Evolutionary conservation across 2,797 vertebrate genomes (phyloP), one percentile per base, ranked within the genome.

Genomic region (Aselliscus stoliczkanus): DNA sequence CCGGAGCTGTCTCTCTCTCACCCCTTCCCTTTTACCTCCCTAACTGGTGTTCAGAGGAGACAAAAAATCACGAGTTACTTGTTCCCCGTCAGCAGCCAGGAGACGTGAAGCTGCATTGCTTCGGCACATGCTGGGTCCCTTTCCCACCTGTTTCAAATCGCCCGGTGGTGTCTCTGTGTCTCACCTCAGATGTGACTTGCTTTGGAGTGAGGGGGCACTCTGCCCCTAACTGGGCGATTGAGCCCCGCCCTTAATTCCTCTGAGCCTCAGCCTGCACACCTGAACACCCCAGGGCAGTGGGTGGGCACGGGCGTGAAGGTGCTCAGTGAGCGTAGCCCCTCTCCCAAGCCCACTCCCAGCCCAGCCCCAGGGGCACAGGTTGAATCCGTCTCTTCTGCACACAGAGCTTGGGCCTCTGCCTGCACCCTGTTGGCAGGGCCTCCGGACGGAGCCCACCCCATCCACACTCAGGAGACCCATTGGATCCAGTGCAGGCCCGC

Each of bases 141-240:
- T 20, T 15, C 13, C 54, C 2, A 1, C 69, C 31, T 20, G 44
- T 31, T 15, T 54, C 12, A 25, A 15, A 20, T 34, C 4, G 0
- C 31, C 10, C 0, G 0, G 1, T 9, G 20, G 25, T 21, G 31
- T 23, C 64, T 14, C 20, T 2, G 1, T 7, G 5, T 64, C 44
- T 62, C 13, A 23, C 31, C 72, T 72, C 72, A 1, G 17, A 34
- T 3, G 0, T 23, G 34, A 29, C 44, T 9, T 29, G 17, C 12
- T 21, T 7, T 77, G 42, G 34, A 1, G 1, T 21, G 3, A 2
- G 60, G 50, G 18, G 31, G 11, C 65, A 47, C 23, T 23, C 2
- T 0, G 3, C 10, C 20, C 37, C 44, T 6, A 2, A 39, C n/a
- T 14, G 13, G 64, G 23, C 25, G 0, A 1, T 1, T 14, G 34